phyloP scores from a whole-genome alignment of 1,140 invertebrate genomes.

The Coelopa frigida region DNA sequence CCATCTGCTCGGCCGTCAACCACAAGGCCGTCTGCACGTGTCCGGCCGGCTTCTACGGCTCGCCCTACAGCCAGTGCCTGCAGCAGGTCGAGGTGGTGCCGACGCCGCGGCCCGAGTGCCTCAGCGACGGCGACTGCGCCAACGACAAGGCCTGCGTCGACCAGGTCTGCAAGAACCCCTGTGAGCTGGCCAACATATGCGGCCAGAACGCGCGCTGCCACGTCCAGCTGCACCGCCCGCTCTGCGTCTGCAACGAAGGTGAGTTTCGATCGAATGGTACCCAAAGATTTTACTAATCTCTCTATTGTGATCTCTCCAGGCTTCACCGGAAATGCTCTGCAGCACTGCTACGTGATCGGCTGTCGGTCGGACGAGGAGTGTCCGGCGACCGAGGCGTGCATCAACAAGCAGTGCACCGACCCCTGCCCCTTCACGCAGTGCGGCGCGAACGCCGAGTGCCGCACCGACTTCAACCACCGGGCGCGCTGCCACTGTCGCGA shows the following conservation, averaged over 20 bases:
- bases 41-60: slow-evolving; percentile 70
- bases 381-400: slow-evolving; percentile 70
- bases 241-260: slow-evolving; percentile 73
- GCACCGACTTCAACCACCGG: slow-evolving; percentile 61
- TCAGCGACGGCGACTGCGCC: slow-evolving; percentile 69
- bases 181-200: slow-evolving; percentile 59
- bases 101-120: slow-evolving; percentile 67
- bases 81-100: slow-evolving; percentile 43
- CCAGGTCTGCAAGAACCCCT: slow-evolving; percentile 70
- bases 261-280: not conserved
- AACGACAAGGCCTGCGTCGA: slow-evolving; percentile 79
- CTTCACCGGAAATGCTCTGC: slow-evolving; percentile 76
- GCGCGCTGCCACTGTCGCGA: slow-evolving; percentile 73
- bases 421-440: slow-evolving; percentile 74
- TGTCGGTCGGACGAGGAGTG: slow-evolving; percentile 82
- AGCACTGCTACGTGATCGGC: slow-evolving; percentile 52
- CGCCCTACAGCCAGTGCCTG: slow-evolving; percentile 66
- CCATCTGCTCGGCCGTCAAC: slow-evolving; percentile 73
- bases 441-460: slow-evolving; percentile 72
- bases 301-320: slow-evolving; percentile 5
- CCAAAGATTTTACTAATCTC: no score
- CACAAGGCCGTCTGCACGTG: slow-evolving; percentile 76
- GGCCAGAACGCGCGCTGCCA: slow-evolving; percentile 75
- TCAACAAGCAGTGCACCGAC: slow-evolving; percentile 75
- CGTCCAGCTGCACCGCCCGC: slow-evolving; percentile 70